phyloP scores from a whole-genome alignment of 37 sponge, comb jelly and placozoan species.

The Eunapius fragilis region DNA sequence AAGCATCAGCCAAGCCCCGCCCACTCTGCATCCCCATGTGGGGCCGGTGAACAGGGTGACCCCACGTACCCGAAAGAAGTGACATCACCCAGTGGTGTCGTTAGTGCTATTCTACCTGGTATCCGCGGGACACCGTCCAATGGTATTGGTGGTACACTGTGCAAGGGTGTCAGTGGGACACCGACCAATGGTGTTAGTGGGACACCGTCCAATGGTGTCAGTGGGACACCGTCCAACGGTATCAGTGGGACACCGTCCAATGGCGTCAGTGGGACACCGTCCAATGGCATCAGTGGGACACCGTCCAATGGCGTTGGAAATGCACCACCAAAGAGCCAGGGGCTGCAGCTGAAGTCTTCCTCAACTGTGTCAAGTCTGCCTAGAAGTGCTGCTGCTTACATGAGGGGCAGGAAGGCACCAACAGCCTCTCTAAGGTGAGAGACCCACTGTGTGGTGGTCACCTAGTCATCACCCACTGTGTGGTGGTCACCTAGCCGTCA shows the following conservation, averaged over 20 bases:
- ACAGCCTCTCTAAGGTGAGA: not conserved
- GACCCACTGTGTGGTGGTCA: too few relatives aligned
- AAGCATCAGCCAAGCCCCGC: not conserved
- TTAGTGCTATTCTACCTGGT: not conserved
- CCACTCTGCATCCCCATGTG: not conserved
- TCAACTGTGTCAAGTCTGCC: not conserved
- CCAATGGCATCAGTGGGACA: not conserved
- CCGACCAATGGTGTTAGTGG: not conserved
- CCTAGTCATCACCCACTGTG: too few relatives aligned
- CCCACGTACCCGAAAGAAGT: not conserved
- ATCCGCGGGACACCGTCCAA: too few relatives aligned
- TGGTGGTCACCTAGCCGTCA: too few relatives aligned
- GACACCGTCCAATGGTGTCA: not conserved
- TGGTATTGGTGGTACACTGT: not conserved
- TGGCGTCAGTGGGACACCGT: not conserved
- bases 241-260: not conserved
- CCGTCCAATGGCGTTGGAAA: not conserved
- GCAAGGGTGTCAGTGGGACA: not conserved
- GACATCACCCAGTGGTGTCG: not conserved
- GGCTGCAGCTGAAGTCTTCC: not conserved
- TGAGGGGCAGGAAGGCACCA: not conserved
- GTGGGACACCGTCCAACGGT: not conserved
- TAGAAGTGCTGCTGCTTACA: not conserved
- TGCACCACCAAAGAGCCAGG: not conserved
- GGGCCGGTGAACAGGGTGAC: not conserved